Evolutionary conservation across 2,888 invertebrate genomes (phyloP), one percentile per base, ranked within the genome.

Genomic region (Netelia virgata): DNA sequence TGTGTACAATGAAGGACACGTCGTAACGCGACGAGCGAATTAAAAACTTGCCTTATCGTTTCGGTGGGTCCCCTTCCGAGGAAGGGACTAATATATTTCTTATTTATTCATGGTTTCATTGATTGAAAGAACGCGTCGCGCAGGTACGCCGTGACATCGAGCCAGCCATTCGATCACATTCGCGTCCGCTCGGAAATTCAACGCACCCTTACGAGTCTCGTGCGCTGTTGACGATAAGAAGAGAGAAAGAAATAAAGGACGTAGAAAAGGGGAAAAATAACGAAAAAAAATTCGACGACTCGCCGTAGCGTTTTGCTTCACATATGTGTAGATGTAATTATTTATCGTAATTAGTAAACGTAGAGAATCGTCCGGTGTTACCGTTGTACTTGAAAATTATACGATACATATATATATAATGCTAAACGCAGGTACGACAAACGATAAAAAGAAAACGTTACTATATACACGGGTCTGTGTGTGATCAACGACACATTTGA

Each of bases 401-500:
- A 16, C 68, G 5, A n/a, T 59, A 36, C 57, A 28, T 55, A 14
- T 36, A 47, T 79, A 80, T 55, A 78, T 43, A 74, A 76, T 23
- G 76, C 73, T 76, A 78, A 78, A 75, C 78, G 78, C 82, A 85
- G 82, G 82, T 85, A 82, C 82, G 78, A 75, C 47, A 43, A 68
- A 47, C 18, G 72, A 28, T 69, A 36, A 16, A 81, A 74, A 69
- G 78, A 57, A 77, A 57, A 64, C n/a, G 70, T 75, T 86, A 89
- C 86, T 91, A 89, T 89, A 84, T 91, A 90, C 90, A 91, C 80
- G 87, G 87, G 61, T 72, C 63, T 64, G 86, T 70, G 47, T 10
- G 14, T 47, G 81, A 70, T 70, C 6, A 11, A 88, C 86, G 87
- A 91, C 84, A 87, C 86, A 88, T 90, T 82, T 87, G 85, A 90